Evolutionary conservation across 2,888 invertebrate species (phyloP), one percentile per base, ranked within the genome.

Genomic region (Meliscaeva auricollis): DNA sequence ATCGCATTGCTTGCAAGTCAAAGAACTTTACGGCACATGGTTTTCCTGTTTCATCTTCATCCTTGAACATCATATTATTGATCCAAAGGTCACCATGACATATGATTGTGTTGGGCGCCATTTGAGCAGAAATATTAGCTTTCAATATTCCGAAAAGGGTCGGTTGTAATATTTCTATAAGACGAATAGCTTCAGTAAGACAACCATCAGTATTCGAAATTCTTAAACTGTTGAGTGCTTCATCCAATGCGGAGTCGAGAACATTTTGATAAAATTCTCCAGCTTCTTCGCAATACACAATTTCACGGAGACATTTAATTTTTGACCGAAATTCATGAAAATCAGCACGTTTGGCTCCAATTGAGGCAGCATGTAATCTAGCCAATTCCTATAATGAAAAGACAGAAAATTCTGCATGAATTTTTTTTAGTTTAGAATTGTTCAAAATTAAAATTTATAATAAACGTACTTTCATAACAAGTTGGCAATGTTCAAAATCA

Each of bases 51-150:
- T 15, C 54, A 9, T 50, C 13, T 26, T 88, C 74, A 3, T 69
- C 70, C 22, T 81, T 87, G 64, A 92, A 92, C 92, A 92, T 91
- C 3, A 92, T 89, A 78, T 92, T 92, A 87, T 92, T 92, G 0
- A 91, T 89, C 91, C 91, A 92, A 54, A 92, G 75, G 76, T 92
- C 92, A 2, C 92, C 92, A 73, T 92, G 92, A 20, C 91, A 90
- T 68, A 92, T 87, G 1, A 92, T 91, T 58, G 89, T 90, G n/a
- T 90, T 87, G 4, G 88, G 88, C 0, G 89, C 89, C 1, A 68
- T 66, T 1, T 89, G 88, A 1, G 87, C 87, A 13, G 83, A 88
- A 11, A 92, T 90, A 62, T 88, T 89, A 0, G 72, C 69, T 66
- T 90, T 89, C 0, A 92, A 88, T 48, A 89, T 89, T 0, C 66